phyloP scores from a whole-genome alignment of 2,888 invertebrate species.

The Sphaerophoria taeniata region DNA sequence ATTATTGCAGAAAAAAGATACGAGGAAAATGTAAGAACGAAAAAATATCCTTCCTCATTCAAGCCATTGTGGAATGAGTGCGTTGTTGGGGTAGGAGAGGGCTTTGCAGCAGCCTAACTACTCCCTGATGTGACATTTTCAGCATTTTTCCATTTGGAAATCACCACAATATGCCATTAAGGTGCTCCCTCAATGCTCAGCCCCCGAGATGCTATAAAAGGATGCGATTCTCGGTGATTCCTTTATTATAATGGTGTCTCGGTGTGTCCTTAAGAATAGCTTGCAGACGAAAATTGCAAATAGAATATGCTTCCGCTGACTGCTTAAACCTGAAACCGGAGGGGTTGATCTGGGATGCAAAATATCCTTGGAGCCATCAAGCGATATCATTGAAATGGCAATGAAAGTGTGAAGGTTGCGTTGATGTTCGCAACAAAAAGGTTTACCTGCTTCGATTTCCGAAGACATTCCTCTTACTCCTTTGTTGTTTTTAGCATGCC shows the following conservation, averaged over 20 bases:
- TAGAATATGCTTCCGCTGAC: not conserved
- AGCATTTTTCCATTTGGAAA: slow-evolving; percentile 80
- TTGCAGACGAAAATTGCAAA: slow-evolving; percentile 45
- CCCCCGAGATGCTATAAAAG: slow-evolving; percentile 71
- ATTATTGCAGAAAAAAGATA: slow-evolving; percentile 65
- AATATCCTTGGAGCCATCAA: slow-evolving; percentile 25
- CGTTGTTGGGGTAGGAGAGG: slow-evolving; percentile 28
- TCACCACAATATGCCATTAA: slow-evolving; percentile 83
- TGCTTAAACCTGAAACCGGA: not conserved
- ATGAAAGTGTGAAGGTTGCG: slow-evolving; percentile 53
- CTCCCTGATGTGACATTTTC: slow-evolving; percentile 83
- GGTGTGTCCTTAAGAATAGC: slow-evolving; percentile 46
- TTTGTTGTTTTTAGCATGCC: slow-evolving; percentile 26
- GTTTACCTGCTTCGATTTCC: slow-evolving; percentile 47
- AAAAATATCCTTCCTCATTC: slow-evolving; percentile 38
- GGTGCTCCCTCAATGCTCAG: slow-evolving; percentile 76
- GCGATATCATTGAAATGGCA: slow-evolving; percentile 32
- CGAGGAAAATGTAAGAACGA: slow-evolving; percentile 41
- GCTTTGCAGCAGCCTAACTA: slow-evolving; percentile 77
- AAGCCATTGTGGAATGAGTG: slow-evolving; percentile 2
- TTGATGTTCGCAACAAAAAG: slow-evolving; percentile 12
- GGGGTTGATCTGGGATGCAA: slow-evolving; percentile 39
- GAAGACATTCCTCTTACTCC: slow-evolving; percentile 1
- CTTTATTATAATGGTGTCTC: slow-evolving; percentile 73
- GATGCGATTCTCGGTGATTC: slow-evolving; percentile 74